These are phyloP conservation scores for Lophotriccus pileatus DNA, from an alignment of 2,797 vertebrate species.

Conservation along the genomic window DNA sequence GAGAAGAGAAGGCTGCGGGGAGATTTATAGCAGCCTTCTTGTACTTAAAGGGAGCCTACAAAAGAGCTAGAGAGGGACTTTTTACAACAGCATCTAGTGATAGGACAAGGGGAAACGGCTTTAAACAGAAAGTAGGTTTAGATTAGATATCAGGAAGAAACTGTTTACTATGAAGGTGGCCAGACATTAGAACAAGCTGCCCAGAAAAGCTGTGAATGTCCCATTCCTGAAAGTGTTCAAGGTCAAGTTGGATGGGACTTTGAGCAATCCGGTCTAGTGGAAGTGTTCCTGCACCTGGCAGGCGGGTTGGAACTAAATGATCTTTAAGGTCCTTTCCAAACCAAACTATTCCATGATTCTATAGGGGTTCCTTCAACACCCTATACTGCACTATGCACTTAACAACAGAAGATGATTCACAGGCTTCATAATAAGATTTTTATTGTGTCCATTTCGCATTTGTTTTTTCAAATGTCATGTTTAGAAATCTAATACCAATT, in stretches of 20 bases:
- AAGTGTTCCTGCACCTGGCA: not conserved
- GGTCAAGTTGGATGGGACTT: not conserved
- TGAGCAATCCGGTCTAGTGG: not conserved
- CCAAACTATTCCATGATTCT: not conserved
- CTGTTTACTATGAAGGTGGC: not conserved
- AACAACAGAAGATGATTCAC: not conserved
- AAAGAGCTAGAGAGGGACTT: not conserved
- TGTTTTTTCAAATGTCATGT: not conserved
- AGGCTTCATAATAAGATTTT: not conserved
- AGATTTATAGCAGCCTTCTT: not conserved
- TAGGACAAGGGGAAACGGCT: not conserved
- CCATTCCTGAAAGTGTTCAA: not conserved
- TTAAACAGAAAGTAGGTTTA: not conserved
- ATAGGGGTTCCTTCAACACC: not conserved
- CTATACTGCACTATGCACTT: not conserved
- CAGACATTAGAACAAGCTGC: not conserved
- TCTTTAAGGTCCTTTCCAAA: not conserved
- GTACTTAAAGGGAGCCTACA: accelerated
- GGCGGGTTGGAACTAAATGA: not conserved
- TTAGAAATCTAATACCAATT: not conserved
- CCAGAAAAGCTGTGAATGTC: not conserved
- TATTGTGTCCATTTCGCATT: not conserved
- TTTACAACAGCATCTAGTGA: not conserved
- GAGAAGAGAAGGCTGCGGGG: not conserved
- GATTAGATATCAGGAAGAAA: not conserved